Evolutionary conservation across 2,113 vertebrate genomes (phyloP).

Genomic region (Cyanistes caeruleus): DNA sequence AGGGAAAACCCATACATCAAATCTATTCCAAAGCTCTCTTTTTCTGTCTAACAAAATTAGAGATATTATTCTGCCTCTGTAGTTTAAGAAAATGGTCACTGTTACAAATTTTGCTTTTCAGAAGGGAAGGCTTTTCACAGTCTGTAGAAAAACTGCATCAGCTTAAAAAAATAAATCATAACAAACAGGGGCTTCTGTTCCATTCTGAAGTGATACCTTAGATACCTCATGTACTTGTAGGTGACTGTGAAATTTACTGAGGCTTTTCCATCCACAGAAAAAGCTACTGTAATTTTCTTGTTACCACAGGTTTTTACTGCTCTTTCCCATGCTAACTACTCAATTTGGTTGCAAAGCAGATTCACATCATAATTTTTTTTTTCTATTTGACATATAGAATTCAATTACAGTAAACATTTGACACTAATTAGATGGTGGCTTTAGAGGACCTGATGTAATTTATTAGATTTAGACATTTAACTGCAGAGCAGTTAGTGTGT

Average conservation of each 20-base stretch:
- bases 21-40: not conserved
- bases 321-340: not conserved
- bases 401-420: conserved; percentile 33
- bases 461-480: conserved; percentile 19
- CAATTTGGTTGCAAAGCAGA: not conserved
- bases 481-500: not conserved
- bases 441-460: not conserved
- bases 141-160: not conserved
- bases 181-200: rapidly evolving
- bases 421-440: conserved; percentile 6
- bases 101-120: not conserved
- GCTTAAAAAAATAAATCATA: not conserved
- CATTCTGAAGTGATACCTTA: not conserved
- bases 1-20: not conserved
- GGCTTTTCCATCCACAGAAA: not conserved
- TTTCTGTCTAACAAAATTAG: not conserved
- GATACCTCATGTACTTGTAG: not conserved
- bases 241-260: not conserved
- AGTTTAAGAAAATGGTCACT: not conserved
- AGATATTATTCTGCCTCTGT: not conserved
- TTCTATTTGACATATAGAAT: not conserved
- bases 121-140: not conserved
- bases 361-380: not conserved
- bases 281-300: not conserved
- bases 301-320: rapidly evolving